A percentile compares a stretch with the other conserved stretches of the same genome.
Evolutionary conservation across 1,140 invertebrate genomes (phyloP).

Genomic region (Ceratina japonica): DNA sequence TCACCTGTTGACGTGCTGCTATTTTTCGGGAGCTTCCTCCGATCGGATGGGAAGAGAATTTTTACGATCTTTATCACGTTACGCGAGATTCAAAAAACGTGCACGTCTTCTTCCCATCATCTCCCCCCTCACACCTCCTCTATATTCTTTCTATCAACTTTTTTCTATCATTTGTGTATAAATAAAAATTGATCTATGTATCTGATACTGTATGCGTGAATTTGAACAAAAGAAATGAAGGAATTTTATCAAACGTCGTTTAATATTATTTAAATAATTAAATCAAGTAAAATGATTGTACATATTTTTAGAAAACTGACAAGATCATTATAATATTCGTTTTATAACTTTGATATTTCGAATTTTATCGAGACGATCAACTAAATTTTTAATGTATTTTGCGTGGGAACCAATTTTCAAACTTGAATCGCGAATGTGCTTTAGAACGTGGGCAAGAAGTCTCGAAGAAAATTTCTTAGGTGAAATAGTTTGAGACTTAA

Average conservation of each 20-base stretch:
- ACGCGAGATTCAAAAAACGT: neutral
- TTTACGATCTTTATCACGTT: neutral
- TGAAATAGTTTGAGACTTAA: constrained; percentile 20
- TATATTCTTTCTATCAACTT: neutral
- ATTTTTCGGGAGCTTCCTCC: constrained; percentile 28
- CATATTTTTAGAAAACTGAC: no score
- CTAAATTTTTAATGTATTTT: no score
- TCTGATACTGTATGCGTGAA: no score
- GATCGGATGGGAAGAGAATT: constrained; percentile 10
- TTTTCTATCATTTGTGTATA: neutral
- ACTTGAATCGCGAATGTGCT: no score
- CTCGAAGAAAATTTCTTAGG: constrained; percentile 23
- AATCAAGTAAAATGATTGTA: no score
- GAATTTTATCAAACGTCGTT: no score
- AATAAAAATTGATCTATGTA: neutral
- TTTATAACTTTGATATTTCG: no score
- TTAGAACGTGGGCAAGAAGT: neutral
- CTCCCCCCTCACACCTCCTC: no score
- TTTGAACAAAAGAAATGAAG: no score
- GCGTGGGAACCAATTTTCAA: neutral
- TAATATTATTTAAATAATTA: no score
- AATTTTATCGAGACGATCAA: no score
- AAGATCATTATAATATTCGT: no score
- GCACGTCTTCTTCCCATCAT: neutral
- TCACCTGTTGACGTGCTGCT: constrained; percentile 36